Percentiles rank a stretch among this genome's conserved stretches.
These are phyloP conservation scores for Meganola albula DNA, from an alignment of 2,888 invertebrate genomes.

Conservation along the genomic window DNA sequence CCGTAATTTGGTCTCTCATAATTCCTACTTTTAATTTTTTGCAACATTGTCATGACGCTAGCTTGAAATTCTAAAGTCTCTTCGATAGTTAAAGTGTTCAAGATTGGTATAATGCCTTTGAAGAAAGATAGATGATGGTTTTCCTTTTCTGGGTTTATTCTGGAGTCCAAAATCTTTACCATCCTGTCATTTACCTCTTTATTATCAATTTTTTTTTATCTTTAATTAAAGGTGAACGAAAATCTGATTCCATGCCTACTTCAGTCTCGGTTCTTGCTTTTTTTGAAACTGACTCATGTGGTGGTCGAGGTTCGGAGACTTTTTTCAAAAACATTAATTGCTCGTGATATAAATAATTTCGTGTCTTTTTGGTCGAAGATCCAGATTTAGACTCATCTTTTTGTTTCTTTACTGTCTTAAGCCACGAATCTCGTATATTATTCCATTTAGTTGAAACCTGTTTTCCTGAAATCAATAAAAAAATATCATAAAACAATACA, in stretches of 20 bases:
- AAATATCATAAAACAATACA: constrained; percentile 11
- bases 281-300: constrained; percentile 19
- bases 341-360: constrained; percentile 25
- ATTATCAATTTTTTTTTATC: constrained; percentile 13
- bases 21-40: constrained; percentile 32
- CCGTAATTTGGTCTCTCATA: constrained; percentile 30
- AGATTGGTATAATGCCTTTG: constrained; percentile 25
- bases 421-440: constrained; percentile 22
- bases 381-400: constrained; percentile 24
- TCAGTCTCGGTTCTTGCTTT: constrained; percentile 23
- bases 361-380: constrained; percentile 19
- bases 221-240: constrained; percentile 23
- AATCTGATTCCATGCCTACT: constrained; percentile 23
- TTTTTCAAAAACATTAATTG: constrained; percentile 26
- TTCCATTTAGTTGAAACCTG: constrained; percentile 22
- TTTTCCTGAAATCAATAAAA: constrained; percentile 22
- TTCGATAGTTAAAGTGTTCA: constrained; percentile 23
- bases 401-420: constrained; percentile 20
- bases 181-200: constrained; percentile 20
- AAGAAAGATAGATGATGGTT: constrained; percentile 25
- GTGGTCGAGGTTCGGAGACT: constrained; percentile 20
- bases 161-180: constrained; percentile 22
- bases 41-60: constrained; percentile 17
- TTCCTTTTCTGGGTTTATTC: constrained; percentile 26
- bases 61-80: constrained; percentile 28